A percentile compares a stretch with the other conserved stretches of the same genome.
These are phyloP conservation scores for Hylaeus anthracinus DNA, from an alignment of 1,140 invertebrate genomes.

Conservation along the genomic window DNA sequence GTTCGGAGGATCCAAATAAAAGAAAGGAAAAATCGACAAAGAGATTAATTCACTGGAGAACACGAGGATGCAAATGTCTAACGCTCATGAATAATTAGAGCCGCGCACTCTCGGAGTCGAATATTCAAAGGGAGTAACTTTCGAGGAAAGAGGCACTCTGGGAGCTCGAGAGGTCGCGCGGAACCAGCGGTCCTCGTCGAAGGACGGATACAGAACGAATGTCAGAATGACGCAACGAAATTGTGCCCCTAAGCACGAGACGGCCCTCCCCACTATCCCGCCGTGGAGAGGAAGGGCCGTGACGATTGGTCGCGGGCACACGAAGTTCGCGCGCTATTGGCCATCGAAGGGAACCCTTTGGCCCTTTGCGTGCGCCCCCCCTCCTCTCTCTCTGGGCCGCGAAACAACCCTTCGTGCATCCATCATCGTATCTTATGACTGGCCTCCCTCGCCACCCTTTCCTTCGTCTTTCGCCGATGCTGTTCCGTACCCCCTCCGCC, in stretches of 20 bases:
- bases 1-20: too few relatives aligned
- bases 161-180: conserved; percentile 17
- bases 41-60: neutral
- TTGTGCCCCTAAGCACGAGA: conserved; percentile 72
- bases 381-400: conserved; percentile 32
- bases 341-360: conserved; percentile 68
- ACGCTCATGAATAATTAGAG: neutral
- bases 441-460: conserved; percentile 75
- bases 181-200: conserved; percentile 55
- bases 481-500: conserved; percentile 2
- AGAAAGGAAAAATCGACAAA: too few relatives aligned
- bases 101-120: neutral
- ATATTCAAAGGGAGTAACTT: neutral
- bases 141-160: neutral
- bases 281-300: conserved; percentile 21
- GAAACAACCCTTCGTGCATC: conserved; percentile 77
- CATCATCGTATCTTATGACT: conserved; percentile 75
- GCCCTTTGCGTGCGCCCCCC: conserved; percentile 44
- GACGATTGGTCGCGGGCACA: conserved; percentile 66
- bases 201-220: conserved; percentile 75
- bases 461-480: conserved; percentile 38
- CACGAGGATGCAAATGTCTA: neutral
- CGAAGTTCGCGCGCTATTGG: conserved; percentile 57
- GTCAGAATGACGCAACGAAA: conserved; percentile 77
- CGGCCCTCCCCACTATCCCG: conserved; percentile 67